These are phyloP conservation scores for Conopomorpha cramerella DNA, from an alignment of 1,140 invertebrate species.

Conservation along the genomic window DNA sequence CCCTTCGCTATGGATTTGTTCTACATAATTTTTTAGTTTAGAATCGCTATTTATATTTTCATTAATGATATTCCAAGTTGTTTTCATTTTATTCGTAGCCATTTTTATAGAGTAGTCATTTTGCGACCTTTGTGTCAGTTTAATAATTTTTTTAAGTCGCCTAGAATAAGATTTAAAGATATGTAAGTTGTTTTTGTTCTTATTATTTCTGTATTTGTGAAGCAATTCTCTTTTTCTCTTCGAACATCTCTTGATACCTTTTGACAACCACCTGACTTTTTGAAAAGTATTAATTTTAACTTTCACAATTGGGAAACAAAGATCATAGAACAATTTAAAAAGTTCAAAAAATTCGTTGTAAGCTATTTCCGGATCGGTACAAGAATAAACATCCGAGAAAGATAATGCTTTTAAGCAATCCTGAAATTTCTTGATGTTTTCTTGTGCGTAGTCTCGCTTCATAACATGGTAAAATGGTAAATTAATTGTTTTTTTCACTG, in stretches of 20 bases:
- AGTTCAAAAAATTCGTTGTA: neutral
- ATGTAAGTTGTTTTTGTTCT: neutral
- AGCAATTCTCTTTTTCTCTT: slow-evolving; percentile 1
- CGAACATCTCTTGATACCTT: neutral
- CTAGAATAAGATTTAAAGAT: slow-evolving; percentile 1
- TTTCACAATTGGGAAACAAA: slow-evolving; percentile 2
- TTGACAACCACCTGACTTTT: slow-evolving; percentile 4
- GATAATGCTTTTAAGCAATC: neutral
- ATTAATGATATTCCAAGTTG: slow-evolving; percentile 4
- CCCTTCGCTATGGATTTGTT: no score
- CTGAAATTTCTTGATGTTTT: neutral
- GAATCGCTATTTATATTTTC: no score
- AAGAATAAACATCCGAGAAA: slow-evolving; percentile 10
- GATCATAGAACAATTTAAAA: slow-evolving; percentile 3
- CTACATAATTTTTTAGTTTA: no score
- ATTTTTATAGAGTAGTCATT: slow-evolving; percentile 4
- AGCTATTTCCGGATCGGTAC: neutral
- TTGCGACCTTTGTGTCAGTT: slow-evolving; percentile 1
- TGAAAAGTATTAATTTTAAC: neutral
- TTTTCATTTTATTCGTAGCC: neutral
- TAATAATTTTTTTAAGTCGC: neutral
- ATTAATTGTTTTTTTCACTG: slow-evolving; percentile 1
- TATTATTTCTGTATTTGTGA: neutral
- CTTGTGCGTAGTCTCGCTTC: neutral
- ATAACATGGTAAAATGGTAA: neutral